phyloP scores from a whole-genome alignment of 2,797 vertebrate species.

The Natrix natrix region DNA sequence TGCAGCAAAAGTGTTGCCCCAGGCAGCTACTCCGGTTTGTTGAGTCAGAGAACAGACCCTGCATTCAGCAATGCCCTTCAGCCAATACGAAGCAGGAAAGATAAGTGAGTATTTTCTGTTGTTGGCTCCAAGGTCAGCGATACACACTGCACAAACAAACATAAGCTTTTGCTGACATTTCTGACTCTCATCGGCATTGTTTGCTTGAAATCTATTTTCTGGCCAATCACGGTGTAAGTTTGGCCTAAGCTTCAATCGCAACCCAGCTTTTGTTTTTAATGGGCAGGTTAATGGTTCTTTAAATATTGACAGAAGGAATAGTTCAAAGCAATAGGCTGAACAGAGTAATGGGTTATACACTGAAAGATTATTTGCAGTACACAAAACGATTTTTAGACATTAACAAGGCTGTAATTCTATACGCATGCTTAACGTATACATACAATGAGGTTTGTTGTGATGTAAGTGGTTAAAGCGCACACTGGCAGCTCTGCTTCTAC shows the following conservation, averaged over 20 bases:
- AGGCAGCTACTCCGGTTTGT: not conserved
- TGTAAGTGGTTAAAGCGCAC: not conserved
- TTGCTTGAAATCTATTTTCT: not conserved
- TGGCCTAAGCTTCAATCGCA: slow-evolving; percentile 7
- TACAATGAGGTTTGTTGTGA: not conserved
- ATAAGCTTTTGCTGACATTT: not conserved
- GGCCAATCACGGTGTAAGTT: slow-evolving; percentile 24
- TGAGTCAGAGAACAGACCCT: not conserved
- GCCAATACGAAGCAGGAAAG: not conserved
- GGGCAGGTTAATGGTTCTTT: slow-evolving; percentile 31
- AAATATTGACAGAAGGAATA: slow-evolving; percentile 37
- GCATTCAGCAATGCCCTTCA: not conserved
- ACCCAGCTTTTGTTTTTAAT: not conserved
- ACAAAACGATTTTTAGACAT: not conserved
- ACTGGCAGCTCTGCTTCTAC: not conserved
- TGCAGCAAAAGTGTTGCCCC: not conserved
- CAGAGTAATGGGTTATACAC: not conserved
- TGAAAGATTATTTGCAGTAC: not conserved
- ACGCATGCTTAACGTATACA: not conserved
- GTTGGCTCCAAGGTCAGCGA: slow-evolving; percentile 5
- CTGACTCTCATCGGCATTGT: not conserved
- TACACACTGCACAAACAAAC: not conserved
- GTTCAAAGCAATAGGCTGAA: not conserved
- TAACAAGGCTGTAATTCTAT: not conserved
- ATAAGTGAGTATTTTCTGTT: slow-evolving; percentile 9